Base-by-base conservation (phyloP, 1,140 invertebrate genomes). In the Euura lappo region DNA sequence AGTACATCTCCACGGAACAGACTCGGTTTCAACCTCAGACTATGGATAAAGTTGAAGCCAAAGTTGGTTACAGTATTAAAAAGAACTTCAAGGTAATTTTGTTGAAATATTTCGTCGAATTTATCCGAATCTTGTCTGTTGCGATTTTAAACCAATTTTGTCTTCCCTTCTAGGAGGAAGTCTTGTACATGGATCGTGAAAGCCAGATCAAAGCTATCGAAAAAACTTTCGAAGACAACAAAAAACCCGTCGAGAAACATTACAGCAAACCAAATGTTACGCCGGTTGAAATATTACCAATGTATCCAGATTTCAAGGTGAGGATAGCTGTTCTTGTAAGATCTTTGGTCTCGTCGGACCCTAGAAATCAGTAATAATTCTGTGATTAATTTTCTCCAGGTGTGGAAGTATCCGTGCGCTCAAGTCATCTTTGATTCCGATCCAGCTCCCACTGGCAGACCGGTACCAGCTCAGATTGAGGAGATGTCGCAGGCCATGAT, bases 401-500 rank as follows among this genome's bases (percentile, higher is more conserved):
- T 97, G 76, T 99, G 98, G 97, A 97, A 97, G 82, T 98, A 97
- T 90, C 97, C 97, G 43, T 99, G 96, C 89, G 97, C 97, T 74
- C 97, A 99, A 89, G 97, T 99, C 77, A 98, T 99, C 81, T 99
- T 99, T 86, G 98, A 99, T 86, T 96, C 97, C 5, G 98, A 99
- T 90, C 98, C 98, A 46, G 93, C 95, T 64, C 92, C 93, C 44
- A 88, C 92, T 69, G 94, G 95, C 70, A 93, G 95, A 78, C 92
- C 94, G 80, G 90, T 95, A 68, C 92, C 94, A 51, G 94, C 94
- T 60, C 95, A 98, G 82, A 92, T 97, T 79, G 97, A 99, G 88
- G 96, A 98, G 88, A 99, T 99, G 97, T 98, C 97, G 45, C 97
- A 99, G 88, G 98, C 97, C 79, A 98, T 99, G 96, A 99, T 99